Base-by-base conservation (phyloP, 2,113 vertebrate genomes). In the Cyanoliseus patagonus region DNA sequence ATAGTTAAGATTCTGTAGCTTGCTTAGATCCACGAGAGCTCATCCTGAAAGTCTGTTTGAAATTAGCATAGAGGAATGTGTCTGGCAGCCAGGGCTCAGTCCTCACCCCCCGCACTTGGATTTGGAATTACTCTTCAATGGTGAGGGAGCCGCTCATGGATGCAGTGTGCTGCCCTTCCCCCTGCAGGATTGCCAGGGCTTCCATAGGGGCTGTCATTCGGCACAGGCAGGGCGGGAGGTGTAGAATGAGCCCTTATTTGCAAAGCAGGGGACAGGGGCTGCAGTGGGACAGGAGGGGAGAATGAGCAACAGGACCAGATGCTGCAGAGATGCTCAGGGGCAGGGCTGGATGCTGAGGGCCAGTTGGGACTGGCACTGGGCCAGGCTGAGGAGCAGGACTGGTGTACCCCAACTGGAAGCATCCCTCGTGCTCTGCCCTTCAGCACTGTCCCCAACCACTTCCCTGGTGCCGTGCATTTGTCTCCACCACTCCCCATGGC, bases 1-100 rank as follows among this genome's bases (percentile, higher is more conserved):
- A 95, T 86, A 86, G 95, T 94, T 96, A 90, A 75, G 96, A 97
- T 95, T 94, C 95, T 84, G 92, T 69, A 85, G 93, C 96, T 94
- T 88, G 84, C 93, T 95, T 66, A 86, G 90, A 96, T 94, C 87
- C 83, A 73, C 0, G 16, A 74, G 86, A 93, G 92, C 94, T 87
- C 88, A 89, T 94, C 94, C 95, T 86, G 94, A 79, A 97, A 97
- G 95, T 63, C 94, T 94, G 88, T 69, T 92, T 84, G 87, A 93
- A 95, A 92, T 88, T 66, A 92, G 59, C 86, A 85, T 37, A 63
- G 15, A 12, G 91, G 74, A 64, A 59, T 6, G 52, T 1, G 37
- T 18, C 76, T 61, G 81, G 74, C 16, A 86, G 74, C 18, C 73
- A 62, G 69, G 75, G 27, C 88, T 59, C 1, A 0, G 25, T 46